Conservation (phyloP, 2,797 vertebrate species). For the Synaphobranchus kaupii region DNA sequence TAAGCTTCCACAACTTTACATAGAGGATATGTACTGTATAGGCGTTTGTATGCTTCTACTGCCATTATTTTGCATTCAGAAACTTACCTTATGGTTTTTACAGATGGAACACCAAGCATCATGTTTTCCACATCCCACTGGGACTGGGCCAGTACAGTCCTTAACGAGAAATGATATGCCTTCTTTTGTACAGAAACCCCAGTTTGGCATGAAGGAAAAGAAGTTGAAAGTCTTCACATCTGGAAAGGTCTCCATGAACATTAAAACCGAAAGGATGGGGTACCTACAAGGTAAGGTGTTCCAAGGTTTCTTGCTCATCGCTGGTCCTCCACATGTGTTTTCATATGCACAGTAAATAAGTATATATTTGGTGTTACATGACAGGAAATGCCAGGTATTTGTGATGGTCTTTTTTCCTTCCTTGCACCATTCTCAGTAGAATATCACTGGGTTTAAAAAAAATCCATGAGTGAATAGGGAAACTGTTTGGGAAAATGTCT, state of each 20-base stretch:
- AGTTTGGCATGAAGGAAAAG: slow-evolving; percentile 64
- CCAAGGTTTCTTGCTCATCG: background rate
- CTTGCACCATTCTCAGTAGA: no score
- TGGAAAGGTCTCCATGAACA: slow-evolving; percentile 68
- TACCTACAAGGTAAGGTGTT: slow-evolving; percentile 59
- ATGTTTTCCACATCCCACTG: background rate
- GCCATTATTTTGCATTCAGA: background rate
- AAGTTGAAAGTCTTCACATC: slow-evolving; percentile 64
- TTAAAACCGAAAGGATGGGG: slow-evolving; percentile 63
- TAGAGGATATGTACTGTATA: background rate
- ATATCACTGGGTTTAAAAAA: no score
- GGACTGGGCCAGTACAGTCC: background rate
- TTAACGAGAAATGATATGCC: slow-evolving; percentile 17
- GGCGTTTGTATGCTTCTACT: background rate
- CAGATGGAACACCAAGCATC: background rate
- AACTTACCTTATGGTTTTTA: background rate
- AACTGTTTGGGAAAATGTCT: no score
- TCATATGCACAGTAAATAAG: no score
- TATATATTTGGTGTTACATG: no score
- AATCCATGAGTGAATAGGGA: no score
- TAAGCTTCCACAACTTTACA: background rate
- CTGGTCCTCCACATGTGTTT: no score
- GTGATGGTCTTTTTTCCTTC: no score
- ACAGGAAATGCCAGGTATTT: no score
- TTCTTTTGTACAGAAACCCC: slow-evolving; percentile 59